Conservation (phyloP, 2,888 invertebrate species). For the Eupithecia tripunctaria region DNA sequence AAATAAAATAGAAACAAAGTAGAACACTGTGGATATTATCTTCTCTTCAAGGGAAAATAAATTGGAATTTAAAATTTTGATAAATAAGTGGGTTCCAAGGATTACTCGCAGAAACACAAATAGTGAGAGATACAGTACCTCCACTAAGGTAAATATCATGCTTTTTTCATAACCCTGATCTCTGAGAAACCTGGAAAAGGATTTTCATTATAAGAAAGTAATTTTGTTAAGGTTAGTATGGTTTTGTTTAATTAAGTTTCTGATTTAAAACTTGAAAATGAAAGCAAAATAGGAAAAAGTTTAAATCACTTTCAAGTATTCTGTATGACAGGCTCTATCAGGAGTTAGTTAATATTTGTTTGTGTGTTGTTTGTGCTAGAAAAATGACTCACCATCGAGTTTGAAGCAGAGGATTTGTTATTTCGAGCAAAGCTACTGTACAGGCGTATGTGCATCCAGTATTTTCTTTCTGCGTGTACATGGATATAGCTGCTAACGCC, state of each 20-base stretch:
- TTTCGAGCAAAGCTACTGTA: constrained; percentile 83
- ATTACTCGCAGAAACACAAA: constrained; percentile 81
- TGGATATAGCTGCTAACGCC: constrained; percentile 78
- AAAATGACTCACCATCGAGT: constrained; percentile 79
- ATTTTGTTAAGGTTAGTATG: not conserved
- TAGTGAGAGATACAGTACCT: constrained; percentile 76
- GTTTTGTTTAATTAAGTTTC: not conserved
- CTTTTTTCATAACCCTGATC: constrained; percentile 77
- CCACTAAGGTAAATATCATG: constrained; percentile 71
- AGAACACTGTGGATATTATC: constrained; percentile 66
- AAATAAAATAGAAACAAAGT: constrained; percentile 73
- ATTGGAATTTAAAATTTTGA: constrained; percentile 67
- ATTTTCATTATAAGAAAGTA: constrained; percentile 6
- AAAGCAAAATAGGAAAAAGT: not conserved
- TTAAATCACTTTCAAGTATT: no score
- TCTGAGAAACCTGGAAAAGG: constrained; percentile 77
- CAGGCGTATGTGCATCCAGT: constrained; percentile 83
- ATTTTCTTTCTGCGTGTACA: constrained; percentile 77
- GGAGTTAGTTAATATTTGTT: no score
- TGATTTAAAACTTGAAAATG: not conserved
- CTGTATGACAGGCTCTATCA: no score
- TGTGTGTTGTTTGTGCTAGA: not conserved
- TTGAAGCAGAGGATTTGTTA: constrained; percentile 86
- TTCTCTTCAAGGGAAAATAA: constrained; percentile 74
- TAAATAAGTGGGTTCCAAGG: constrained; percentile 79